phyloP scores from a whole-genome alignment of 1,140 invertebrate species.

The Triops longicaudatus region DNA sequence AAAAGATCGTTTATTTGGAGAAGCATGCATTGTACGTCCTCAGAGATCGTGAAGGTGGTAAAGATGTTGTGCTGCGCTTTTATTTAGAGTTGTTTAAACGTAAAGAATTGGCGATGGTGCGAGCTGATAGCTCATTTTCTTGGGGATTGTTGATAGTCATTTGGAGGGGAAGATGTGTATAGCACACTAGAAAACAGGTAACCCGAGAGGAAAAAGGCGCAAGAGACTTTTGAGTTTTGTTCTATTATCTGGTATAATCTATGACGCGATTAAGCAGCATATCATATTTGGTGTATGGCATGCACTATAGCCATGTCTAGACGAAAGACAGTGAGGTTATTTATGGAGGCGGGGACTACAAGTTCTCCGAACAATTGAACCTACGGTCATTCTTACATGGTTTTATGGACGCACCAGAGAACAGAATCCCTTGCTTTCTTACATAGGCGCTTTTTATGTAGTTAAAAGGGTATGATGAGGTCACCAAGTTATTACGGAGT shows the following conservation, averaged over 20 bases:
- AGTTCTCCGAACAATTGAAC: constrained; percentile 7
- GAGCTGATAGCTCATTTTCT: constrained; percentile 7
- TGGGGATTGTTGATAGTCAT: background rate
- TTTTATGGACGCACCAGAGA: background rate
- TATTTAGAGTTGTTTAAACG: background rate
- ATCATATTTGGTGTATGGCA: background rate
- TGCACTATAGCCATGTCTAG: background rate
- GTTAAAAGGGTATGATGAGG: background rate
- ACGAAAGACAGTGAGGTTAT: constrained; percentile 4
- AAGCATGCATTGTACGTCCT: background rate
- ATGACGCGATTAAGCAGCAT: constrained; percentile 2
- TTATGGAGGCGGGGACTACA: constrained; percentile 14
- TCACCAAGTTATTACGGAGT: background rate
- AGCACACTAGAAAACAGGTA: background rate
- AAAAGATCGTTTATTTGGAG: background rate
- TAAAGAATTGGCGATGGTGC: constrained; percentile 6
- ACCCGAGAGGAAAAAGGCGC: background rate
- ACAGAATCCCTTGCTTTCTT: background rate
- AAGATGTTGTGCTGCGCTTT: constrained; percentile 14
- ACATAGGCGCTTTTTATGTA: background rate
- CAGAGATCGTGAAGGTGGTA: constrained; percentile 11
- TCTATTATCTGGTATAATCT: constrained; percentile 9
- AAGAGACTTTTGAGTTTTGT: background rate
- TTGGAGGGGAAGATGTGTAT: background rate
- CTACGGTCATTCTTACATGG: constrained; percentile 14